Evolutionary conservation across 2,888 invertebrate genomes (phyloP).

Genomic region (Acrobasis repandana): DNA sequence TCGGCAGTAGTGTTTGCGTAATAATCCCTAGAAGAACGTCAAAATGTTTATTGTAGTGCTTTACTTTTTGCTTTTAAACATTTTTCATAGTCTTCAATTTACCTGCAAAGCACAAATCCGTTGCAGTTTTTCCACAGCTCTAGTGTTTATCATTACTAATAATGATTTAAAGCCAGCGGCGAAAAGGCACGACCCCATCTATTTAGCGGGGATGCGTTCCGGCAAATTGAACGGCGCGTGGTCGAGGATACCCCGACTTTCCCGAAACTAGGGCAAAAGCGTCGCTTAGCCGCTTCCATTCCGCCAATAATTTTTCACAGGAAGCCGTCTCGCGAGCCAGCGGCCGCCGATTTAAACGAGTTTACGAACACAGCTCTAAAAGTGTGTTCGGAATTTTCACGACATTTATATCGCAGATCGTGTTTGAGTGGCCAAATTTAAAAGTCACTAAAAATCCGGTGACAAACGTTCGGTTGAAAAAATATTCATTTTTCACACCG

Average conservation of each 20-base stretch:
- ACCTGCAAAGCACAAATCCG: background rate
- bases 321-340: conserved; percentile 50
- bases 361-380: conserved; percentile 51
- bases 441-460: conserved; percentile 41
- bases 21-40: too few species aligned
- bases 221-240: conserved; percentile 56
- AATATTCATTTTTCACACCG: conserved; percentile 63
- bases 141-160: conserved; percentile 31
- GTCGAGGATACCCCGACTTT: conserved; percentile 58
- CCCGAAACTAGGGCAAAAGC: conserved; percentile 68
- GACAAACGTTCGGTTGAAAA: conserved; percentile 46
- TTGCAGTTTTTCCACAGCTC: background rate
- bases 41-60: too few species aligned
- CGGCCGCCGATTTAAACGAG: conserved; percentile 51
- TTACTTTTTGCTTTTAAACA: background rate
- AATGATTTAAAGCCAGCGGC: conserved; percentile 35
- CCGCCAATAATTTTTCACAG: conserved; percentile 63
- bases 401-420: conserved; percentile 30
- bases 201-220: conserved; percentile 62
- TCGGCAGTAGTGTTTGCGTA: too few species aligned
- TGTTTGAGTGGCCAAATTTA: conserved; percentile 43
- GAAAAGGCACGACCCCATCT: conserved; percentile 43
- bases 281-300: conserved; percentile 48
- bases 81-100: background rate
- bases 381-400: conserved; percentile 33